Base-by-base conservation (phyloP, 2,888 invertebrate species). In the Drosophila melanocephala region DNA sequence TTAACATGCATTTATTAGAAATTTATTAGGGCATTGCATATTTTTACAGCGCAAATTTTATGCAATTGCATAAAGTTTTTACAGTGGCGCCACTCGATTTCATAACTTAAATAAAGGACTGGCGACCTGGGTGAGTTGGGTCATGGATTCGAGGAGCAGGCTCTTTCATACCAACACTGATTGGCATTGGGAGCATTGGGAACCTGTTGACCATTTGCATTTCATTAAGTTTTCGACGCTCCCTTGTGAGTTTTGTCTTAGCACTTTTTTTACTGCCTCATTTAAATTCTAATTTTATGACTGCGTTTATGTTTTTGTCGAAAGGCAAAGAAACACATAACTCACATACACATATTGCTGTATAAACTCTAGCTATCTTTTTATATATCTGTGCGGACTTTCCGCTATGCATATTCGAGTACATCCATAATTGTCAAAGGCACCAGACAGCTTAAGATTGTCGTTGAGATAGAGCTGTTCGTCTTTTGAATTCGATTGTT, bases 171-270 rank as follows among this genome's bases (percentile, higher is more conserved):
- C 88, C 87, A 87, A 89, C 75, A 78, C 77, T 88, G 90, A 88
- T 89, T 87, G 89, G 85, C 84, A 85, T 80, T 83, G 75, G 66
- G 47, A 52, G 74, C 61, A 68, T 67, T 32, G 62, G 42, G 70
- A 84, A 91, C 91, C 91, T 91, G 87, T 90, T 92, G 92, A 90
- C 92, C 92, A 91, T 92, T 92, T 92, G 89, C 91, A 92, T 92
- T 80, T 89, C 89, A 91, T 92, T 92, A 89, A 75, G 84, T 63
- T 77, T 50, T 19, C 30, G 14, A 51, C 47, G 44, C 44, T 75
- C 83, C 75, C 63, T 78, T 69, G 61, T 58, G 28, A 76, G 77
- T 74, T 76, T 60, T 67, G 64, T 58, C 56, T 74, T 68, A 30
- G 44, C 65, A 57, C 62, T 61, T 64, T 63, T 72, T 75, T 86